Evolutionary conservation across 1,140 invertebrate species (phyloP), one percentile per base, ranked within the genome.

Genomic region (Drosophila sturtevanti): DNA sequence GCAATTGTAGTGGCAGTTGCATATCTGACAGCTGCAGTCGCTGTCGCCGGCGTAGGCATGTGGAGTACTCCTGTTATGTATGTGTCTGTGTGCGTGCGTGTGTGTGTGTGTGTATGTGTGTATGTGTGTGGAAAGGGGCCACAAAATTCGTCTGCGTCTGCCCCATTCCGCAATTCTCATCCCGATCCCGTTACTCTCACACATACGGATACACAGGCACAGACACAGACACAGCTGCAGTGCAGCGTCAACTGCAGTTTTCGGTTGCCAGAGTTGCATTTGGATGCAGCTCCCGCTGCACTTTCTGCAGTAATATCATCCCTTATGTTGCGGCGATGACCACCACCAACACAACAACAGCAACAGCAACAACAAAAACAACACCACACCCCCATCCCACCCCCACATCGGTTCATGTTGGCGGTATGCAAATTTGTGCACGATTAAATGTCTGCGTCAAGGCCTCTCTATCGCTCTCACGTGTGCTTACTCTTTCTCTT

Each of bases 361-460:
- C 6, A 7, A 4, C 27, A 31, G 7, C 27, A 31, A 4, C 27
- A 31, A 6, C 27, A 31, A 31, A 3, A 31, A 6, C 27, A 31
- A 34, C 7, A 14, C 71, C 14, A 37, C 14, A 37, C 24, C 58
- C 68, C 60, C 64, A 48, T 38, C 70, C 44, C 60, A 73, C 51
- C 52, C 44, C 22, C 51, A 54, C 21, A 24, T 6, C 34, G 24
- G 58, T 65, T 18, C 71, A 63, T 60, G 59, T 68, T 63, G 67
- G 34, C 67, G 66, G 63, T 67, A 72, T 65, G 67, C 62, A 80
- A 80, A 77, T 77, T 77, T 77, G 72, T 79, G 63, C 63, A 77
- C 71, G 77, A 70, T 81, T 80, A 86, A 77, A 84, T 86, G 69
- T 86, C 66, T 76, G 64, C 76, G 77, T 78, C 63, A 74, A 68